Evolutionary conservation across 2,888 invertebrate genomes (phyloP), one percentile per base, ranked within the genome.

Genomic region (Itoplectis maculator): DNA sequence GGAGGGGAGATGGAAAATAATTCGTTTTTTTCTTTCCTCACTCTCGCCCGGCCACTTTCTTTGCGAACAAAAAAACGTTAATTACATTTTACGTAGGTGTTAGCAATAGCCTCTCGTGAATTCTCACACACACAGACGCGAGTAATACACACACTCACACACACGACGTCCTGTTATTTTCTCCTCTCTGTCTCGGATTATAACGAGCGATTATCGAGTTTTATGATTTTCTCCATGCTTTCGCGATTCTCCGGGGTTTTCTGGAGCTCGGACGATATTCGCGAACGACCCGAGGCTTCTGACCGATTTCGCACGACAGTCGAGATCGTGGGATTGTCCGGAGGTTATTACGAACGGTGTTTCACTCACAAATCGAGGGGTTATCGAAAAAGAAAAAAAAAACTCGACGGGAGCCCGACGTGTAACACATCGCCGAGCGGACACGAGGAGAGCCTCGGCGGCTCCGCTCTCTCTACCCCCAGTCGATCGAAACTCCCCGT

Each of bases 401-500:
- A n/a, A n/a, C n/a, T n/a, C n/a, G 13, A 61, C 23, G 40, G 76
- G 63, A 83, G 73, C 77, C 69, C 63, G 37, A n/a, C n/a, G 73
- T 77, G 83, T 80, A 69, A 83, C 83, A 80, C 76, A 68, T 49
- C 72, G 74, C 56, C 45, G 51, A 47, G 29, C 65, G 56, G 80
- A 80, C 83, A 83, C 83, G 83, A 80, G 82, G 82, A 83, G 79
- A 83, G 80, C 83, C 83, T 80, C 83, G 73, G 79, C 70, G 73
- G 83, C 83, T 83, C 63, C 80, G 80, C 77, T 81, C 78, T 76
- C 78, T 82, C 85, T 84, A 82, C 82, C 85, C 88, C 86, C 84
- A 86, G 86, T 82, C 88, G 89, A 89, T 89, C 89, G 89, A 89
- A 89, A 87, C 87, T 87, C 83, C 86, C 86, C 87, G 81, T 82